Percentiles rank a stretch among this genome's conserved stretches.
Conservation (phyloP, 1,140 invertebrate species). For the Caenorhabditis elegans region WBcel235 BX284604.4:9711501-9712000, state of each 20-base stretch:
- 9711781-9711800: neutral
- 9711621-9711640: neutral
- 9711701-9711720: neutral
- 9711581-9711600: neutral
- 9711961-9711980: neutral
- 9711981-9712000: neutral
- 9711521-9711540: neutral
- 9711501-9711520: neutral
- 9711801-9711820: neutral
- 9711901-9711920: neutral
- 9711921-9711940: neutral
- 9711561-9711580: neutral
- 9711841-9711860: neutral
- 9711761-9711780: neutral
- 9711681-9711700: constrained; percentile 14
- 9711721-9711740: neutral
- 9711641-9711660: neutral
- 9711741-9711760: neutral
- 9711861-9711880: neutral
- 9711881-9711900: neutral
- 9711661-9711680: too few species aligned
- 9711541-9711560: neutral
- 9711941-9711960: neutral
- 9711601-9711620: neutral
- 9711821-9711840: neutral